Conservation (phyloP, 2,113 vertebrate species). For the Platichthys stellatus region DNA sequence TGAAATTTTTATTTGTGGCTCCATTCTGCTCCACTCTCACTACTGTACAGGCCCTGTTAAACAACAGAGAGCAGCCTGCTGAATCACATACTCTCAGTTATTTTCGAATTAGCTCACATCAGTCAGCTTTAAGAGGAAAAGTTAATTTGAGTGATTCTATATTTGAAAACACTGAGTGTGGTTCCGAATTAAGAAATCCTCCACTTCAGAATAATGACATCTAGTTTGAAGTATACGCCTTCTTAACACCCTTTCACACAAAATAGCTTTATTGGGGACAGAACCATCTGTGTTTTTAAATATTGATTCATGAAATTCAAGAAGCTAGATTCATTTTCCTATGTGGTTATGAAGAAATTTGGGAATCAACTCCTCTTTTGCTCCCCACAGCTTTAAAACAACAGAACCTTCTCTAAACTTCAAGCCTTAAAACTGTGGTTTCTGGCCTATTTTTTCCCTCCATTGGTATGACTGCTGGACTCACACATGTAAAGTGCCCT, state of each 20-base stretch:
- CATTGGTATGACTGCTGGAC: constrained; percentile 9
- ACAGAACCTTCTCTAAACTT: constrained; percentile 18
- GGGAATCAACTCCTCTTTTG: background rate
- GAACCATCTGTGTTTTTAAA: constrained; percentile 45
- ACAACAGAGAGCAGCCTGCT: too few species aligned
- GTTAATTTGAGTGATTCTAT: background rate
- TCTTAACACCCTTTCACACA: constrained; percentile 14
- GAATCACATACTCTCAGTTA: too few species aligned
- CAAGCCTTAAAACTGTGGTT: background rate
- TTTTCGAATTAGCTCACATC: too few species aligned
- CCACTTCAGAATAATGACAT: background rate
- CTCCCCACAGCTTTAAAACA: constrained; percentile 27
- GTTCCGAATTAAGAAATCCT: background rate
- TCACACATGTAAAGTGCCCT: too few species aligned
- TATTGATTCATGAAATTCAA: constrained; percentile 41
- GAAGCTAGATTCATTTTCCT: constrained; percentile 7
- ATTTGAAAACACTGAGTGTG: background rate
- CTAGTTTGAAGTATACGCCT: constrained; percentile 6
- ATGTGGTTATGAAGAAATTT: background rate
- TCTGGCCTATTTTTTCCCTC: background rate
- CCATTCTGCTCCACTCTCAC: too few species aligned
- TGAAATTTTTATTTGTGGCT: too few species aligned
- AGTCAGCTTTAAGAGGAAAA: background rate
- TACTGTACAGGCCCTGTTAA: too few species aligned
- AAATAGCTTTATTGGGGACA: background rate